Evolutionary conservation across 2,888 invertebrate species (phyloP).

Genomic region (Strigamia maritima): DNA sequence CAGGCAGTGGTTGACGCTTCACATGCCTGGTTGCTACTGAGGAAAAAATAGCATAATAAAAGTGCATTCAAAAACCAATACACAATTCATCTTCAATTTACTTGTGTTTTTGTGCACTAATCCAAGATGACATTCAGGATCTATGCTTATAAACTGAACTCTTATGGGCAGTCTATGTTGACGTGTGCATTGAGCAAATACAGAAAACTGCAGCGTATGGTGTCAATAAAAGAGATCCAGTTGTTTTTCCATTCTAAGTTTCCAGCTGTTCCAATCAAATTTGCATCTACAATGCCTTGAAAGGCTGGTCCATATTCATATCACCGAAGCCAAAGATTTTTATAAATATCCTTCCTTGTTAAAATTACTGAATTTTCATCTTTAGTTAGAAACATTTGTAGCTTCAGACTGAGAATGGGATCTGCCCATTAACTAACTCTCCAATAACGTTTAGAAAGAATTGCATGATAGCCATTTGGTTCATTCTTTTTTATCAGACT

Average conservation of each 20-base stretch:
- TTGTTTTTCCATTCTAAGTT: slow-evolving; percentile 9
- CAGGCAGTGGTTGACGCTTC: not conserved
- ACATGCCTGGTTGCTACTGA: not conserved
- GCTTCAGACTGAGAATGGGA: not conserved
- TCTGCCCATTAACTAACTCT: slow-evolving; percentile 58
- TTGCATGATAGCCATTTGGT: slow-evolving; percentile 67
- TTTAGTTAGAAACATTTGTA: not conserved
- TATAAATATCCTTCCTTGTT: slow-evolving; percentile 41
- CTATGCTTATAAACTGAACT: not conserved
- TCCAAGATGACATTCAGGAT: not conserved
- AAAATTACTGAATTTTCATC: not conserved
- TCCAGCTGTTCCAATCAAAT: slow-evolving; percentile 34
- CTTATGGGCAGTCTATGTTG: not conserved
- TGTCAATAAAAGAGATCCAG: slow-evolving; percentile 14
- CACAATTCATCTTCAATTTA: not conserved
- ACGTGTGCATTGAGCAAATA: not conserved
- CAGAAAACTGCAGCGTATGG: slow-evolving; percentile 21
- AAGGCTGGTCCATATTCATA: slow-evolving; percentile 43
- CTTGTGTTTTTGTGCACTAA: not conserved
- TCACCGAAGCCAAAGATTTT: slow-evolving; percentile 42
- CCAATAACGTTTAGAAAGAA: slow-evolving; percentile 78
- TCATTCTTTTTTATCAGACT: slow-evolving; percentile 82
- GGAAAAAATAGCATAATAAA: not conserved
- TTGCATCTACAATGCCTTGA: slow-evolving; percentile 48
- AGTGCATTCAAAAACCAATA: not conserved